Evolutionary conservation across 2,797 vertebrate species (phyloP).

Genomic region (Dallia pectoralis): DNA sequence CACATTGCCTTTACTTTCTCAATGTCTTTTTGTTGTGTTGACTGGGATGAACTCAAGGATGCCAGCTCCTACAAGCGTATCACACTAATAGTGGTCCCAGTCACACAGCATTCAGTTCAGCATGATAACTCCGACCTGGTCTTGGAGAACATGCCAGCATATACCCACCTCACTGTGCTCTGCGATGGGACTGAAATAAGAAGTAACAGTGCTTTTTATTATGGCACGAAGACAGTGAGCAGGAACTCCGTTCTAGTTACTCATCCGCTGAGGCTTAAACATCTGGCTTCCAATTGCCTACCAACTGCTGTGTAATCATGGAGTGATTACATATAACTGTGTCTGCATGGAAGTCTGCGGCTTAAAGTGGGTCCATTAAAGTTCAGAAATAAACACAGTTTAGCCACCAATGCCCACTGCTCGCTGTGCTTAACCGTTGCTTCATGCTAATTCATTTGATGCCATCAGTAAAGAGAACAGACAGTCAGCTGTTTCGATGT

Average conservation of each 20-base stretch:
- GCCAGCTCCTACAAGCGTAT: not conserved
- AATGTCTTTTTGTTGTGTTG: not conserved
- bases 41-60: not conserved
- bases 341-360: conserved; percentile 31
- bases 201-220: not conserved
- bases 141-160: not conserved
- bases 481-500: conserved; percentile 20
- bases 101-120: not conserved
- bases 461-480: not conserved
- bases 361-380: conserved; percentile 25
- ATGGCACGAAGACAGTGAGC: not conserved
- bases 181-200: not conserved
- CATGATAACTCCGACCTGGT: not conserved
- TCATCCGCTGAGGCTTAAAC: conserved; percentile 32
- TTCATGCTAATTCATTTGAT: not conserved
- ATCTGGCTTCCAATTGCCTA: conserved; percentile 59
- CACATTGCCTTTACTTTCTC: not conserved
- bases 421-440: conserved; percentile 4
- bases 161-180: not conserved
- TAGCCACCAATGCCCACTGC: conserved; percentile 25
- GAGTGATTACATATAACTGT: conserved; percentile 45
- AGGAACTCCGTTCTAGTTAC: conserved; percentile 19
- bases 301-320: conserved; percentile 63
- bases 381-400: conserved; percentile 33
- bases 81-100: not conserved